phyloP scores from a whole-genome alignment of 2,113 vertebrate species.

The Prionailurus bengalensis region DNA sequence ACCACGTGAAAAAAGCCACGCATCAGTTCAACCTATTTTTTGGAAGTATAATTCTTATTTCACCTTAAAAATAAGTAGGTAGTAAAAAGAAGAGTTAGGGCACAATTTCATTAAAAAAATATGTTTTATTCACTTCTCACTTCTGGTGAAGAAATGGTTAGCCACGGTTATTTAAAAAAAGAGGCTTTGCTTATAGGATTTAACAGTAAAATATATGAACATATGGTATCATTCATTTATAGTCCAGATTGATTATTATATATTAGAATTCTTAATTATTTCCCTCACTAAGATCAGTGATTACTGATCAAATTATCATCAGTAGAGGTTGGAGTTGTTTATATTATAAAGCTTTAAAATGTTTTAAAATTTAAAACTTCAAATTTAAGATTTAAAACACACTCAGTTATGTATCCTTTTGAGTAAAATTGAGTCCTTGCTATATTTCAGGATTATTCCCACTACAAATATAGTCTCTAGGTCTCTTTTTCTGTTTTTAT shows the following conservation, averaged over 20 bases:
- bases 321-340: background rate
- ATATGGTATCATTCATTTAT: background rate
- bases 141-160: background rate
- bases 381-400: too few species aligned
- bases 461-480: background rate
- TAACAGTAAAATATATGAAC: background rate
- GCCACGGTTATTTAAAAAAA: background rate
- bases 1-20: background rate
- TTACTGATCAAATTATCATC: background rate
- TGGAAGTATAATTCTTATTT: background rate
- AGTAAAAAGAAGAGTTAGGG: background rate
- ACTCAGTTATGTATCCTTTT: background rate
- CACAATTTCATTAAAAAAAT: background rate
- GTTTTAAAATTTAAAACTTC: background rate
- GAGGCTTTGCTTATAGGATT: background rate
- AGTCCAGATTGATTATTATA: background rate
- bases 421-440: background rate
- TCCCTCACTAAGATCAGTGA: background rate
- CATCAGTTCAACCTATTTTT: background rate
- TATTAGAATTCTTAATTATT: background rate
- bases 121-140: background rate
- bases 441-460: background rate
- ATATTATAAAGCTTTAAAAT: background rate
- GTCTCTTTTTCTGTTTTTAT: background rate
- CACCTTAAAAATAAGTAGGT: background rate